These are phyloP conservation scores for Yoshiicerus persimilis DNA, from an alignment of 1,140 invertebrate genomes.

Conservation along the genomic window DNA sequence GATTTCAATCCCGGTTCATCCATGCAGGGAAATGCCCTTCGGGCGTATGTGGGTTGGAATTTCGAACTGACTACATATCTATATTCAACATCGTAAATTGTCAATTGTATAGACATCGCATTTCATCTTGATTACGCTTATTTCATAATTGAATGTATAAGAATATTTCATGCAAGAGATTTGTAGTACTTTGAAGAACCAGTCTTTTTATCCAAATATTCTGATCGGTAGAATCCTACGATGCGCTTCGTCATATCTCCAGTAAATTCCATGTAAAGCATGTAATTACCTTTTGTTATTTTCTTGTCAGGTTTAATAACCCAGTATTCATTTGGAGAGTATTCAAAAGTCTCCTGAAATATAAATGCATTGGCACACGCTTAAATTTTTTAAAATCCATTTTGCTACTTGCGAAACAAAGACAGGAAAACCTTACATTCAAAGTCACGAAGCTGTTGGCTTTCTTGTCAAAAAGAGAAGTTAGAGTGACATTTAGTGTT, in stretches of 20 bases:
- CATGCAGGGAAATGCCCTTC: conserved; percentile 61
- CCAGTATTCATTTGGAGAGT: conserved; percentile 66
- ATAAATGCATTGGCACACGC: background rate
- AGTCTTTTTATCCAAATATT: conserved; percentile 63
- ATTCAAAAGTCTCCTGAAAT: conserved; percentile 56
- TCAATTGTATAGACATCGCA: too few relatives aligned
- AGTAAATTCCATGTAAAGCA: conserved; percentile 66
- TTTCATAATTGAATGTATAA: too few relatives aligned
- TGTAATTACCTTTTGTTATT: conserved; percentile 63
- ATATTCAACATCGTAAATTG: too few relatives aligned
- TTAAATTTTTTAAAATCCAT: background rate
- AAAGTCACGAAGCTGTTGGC: background rate
- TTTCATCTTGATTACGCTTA: too few relatives aligned
- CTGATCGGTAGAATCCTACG: conserved; percentile 77
- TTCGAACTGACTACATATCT: conserved; percentile 61
- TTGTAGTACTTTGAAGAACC: conserved; percentile 63
- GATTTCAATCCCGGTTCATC: conserved; percentile 95
- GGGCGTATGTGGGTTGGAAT: conserved; percentile 65
- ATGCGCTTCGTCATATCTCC: conserved; percentile 67
- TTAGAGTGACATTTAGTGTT: conserved; percentile 45
- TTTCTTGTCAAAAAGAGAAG: background rate
- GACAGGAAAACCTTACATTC: background rate
- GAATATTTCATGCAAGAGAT: background rate
- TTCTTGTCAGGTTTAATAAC: conserved; percentile 61
- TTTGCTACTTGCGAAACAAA: background rate